Evolutionary conservation across 53 echinoderm and acorn worm genomes (phyloP), one percentile per base, ranked within the genome.

Genomic region (Hippasteria phrygiana): DNA sequence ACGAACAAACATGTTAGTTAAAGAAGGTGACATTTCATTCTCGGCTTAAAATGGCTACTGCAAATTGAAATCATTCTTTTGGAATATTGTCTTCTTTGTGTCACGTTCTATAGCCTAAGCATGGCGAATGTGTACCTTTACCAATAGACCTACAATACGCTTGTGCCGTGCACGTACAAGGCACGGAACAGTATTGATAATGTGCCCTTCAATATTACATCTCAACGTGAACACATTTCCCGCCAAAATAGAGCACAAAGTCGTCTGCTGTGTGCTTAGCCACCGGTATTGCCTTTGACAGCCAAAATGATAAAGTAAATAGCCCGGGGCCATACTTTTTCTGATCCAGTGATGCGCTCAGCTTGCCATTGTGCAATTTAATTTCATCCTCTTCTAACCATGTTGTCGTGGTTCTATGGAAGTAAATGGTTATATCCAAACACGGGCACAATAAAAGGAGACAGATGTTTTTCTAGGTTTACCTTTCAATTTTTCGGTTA

Each of bases 311-410:
- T 67, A 85, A 69, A 45, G 85, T 43, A 71, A 85, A 85, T 38
- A 85, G 46, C 85, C 36, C 10, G 13, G 27, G 85, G 85, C 16
- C 13, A 36, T 8, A 50, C 3, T 46, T 16, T 71, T 85, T 70
- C 67, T 65, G 18, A 67, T 14, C 53, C 69, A 85, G 33, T 43
- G 71, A 71, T 85, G 85, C 85, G 71, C 71, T 85, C 18, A 71
- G 70, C 70, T 35, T 53, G 35, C 85, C 45, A 48, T 85, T 70
- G 85, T 85, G 20, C 71, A 35, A 53, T 85, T 85, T 85, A 85
- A 85, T 85, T 85, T 85, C 70, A 85, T 85, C 69, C 70, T 50
- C 64, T 53, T 71, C 59, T 50, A 13, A 7, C 29, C 29, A 31
- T 18, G 55, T 85, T 48, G 48, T 85, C 20, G 69, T 42, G 10